Percentiles rank a stretch among this genome's conserved stretches.
phyloP scores from a whole-genome alignment of 2,888 invertebrate species.

The Thymelicus lineola region DNA sequence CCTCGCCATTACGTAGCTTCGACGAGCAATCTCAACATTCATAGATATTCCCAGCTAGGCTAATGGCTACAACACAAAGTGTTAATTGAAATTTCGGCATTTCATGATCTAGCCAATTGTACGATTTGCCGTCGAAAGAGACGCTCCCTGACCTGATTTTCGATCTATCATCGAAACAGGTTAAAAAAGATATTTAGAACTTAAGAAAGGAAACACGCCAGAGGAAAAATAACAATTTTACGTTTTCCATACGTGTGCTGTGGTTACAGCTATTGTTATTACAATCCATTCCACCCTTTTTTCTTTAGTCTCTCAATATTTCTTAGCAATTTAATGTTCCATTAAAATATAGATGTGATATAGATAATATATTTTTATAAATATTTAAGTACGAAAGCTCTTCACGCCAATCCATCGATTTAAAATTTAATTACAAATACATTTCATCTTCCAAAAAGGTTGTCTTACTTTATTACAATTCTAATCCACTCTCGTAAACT shows the following conservation, averaged over 20 bases:
- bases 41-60: no score
- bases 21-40: no score
- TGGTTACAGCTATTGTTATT: slow-evolving; percentile 2
- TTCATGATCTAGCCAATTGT: no score
- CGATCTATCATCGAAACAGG: no score
- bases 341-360: slow-evolving; percentile 5
- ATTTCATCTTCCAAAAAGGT: slow-evolving; percentile 18
- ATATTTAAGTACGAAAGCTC: slow-evolving; percentile 19
- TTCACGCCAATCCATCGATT: slow-evolving; percentile 3
- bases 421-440: slow-evolving; percentile 13
- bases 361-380: slow-evolving; percentile 7
- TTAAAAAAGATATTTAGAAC: no score
- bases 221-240: background rate
- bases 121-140: no score
- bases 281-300: background rate
- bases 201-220: background rate
- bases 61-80: no score
- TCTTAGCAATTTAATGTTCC: background rate
- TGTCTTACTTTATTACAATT: slow-evolving; percentile 20
- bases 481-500: background rate
- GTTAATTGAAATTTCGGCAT: no score
- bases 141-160: no score
- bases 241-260: slow-evolving; percentile 2
- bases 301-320: slow-evolving; percentile 4
- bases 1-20: no score